These are phyloP conservation scores for Mola mola DNA, from an alignment of 2,113 vertebrate species.

Conservation along the genomic window DNA sequence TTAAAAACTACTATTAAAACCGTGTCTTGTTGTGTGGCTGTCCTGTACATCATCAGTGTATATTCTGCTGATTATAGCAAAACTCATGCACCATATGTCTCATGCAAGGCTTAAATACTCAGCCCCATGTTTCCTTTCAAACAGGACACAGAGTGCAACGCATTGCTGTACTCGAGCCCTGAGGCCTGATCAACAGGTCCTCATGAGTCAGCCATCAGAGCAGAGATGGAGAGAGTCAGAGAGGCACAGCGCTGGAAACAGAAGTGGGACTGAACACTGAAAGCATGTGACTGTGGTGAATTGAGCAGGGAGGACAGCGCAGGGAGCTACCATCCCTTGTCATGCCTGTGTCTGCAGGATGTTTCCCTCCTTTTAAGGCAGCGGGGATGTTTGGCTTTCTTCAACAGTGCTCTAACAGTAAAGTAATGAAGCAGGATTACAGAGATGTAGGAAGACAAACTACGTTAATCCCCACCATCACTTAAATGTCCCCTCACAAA, in stretches of 20 bases:
- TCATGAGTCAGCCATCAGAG: slow-evolving; percentile 23
- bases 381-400: slow-evolving; percentile 51
- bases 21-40: too few species aligned
- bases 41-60: too few species aligned
- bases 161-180: too few species aligned
- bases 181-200: slow-evolving; percentile 32
- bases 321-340: slow-evolving; percentile 46
- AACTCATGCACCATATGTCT: too few species aligned
- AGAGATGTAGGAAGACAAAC: slow-evolving; percentile 4
- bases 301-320: slow-evolving; percentile 32
- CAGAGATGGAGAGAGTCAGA: slow-evolving; percentile 10
- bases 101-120: background rate
- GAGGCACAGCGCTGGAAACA: slow-evolving; percentile 16
- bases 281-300: slow-evolving; percentile 33
- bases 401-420: slow-evolving; percentile 45
- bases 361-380: slow-evolving; percentile 79
- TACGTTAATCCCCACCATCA: background rate
- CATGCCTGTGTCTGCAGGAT: slow-evolving; percentile 52
- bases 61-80: too few species aligned
- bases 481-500: background rate
- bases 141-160: too few species aligned
- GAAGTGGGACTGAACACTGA: slow-evolving; percentile 5
- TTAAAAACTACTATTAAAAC: too few species aligned
- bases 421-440: slow-evolving; percentile 7
- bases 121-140: background rate